Evolutionary conservation across 2,888 invertebrate species (phyloP), one percentile per base, ranked within the genome.

Genomic region (Tetragonisca angustula): DNA sequence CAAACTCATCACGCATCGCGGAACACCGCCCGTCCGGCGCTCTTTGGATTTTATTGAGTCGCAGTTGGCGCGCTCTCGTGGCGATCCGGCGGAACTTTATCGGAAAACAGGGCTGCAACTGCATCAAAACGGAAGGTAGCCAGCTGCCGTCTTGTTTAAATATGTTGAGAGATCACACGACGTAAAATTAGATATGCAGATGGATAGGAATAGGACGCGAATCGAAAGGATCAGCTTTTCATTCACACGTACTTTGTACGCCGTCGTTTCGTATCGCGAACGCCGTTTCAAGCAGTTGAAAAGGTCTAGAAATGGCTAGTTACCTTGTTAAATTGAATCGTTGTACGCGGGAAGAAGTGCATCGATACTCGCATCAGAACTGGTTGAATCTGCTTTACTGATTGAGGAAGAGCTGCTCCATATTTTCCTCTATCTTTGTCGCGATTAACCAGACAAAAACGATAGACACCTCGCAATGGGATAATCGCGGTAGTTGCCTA

Each of bases 1-100:
- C 93, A 92, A 92, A 92, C 91, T 90, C 93, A 91, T 91, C 91
- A 86, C 89, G 85, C 89, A 88, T 84, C 80, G 89, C 87, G 81
- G 88, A 89, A 84, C 90, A 87, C 90, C 89, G 85, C 89, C 90
- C 89, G 88, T 89, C 83, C 83, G 88, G 88, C 88, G 89, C 84
- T 82, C 83, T 83, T 75, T 76, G 65, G 81, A 81, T 75, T 85
- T 87, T 88, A 88, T 88, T 81, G 88, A 88, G 65, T 89, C 76
- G 79, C 67, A 62, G 67, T n/a, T 32, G 49, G 68, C 79, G 80
- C 79, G 32, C 77, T 79, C 87, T 76, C 0, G 21, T 32, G 81
- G 69, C 49, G 36, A 72, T 52, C 52, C 56, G 24, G 21, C 17
- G 27, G 32, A 73, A 84, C 59, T 61, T 75, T 19, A 65, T 71